Percentiles rank a stretch among this genome's conserved stretches.
Evolutionary conservation across 1,140 invertebrate genomes (phyloP).

Genomic region (Anoplolepis gracilipes): DNA sequence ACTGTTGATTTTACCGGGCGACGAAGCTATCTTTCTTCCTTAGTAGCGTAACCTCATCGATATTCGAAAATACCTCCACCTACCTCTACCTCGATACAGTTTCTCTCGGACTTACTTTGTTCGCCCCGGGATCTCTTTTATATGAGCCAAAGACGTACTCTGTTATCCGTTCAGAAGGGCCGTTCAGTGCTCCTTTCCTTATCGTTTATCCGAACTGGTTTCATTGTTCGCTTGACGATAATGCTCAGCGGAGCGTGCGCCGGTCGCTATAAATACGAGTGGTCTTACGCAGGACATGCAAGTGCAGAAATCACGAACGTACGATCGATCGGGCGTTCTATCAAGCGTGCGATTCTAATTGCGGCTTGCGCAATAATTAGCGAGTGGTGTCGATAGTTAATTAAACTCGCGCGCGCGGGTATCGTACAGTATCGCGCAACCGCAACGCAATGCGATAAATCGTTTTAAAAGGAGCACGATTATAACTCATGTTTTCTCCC

Average conservation of each 20-base stretch:
- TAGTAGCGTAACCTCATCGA: neutral
- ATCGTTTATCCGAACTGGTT: constrained; percentile 31
- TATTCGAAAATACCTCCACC: neutral
- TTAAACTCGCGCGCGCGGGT: constrained; percentile 56
- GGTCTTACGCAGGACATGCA: constrained; percentile 44
- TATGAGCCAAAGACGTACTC: neutral
- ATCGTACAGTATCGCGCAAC: neutral
- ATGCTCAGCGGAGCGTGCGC: constrained; percentile 43
- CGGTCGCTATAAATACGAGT: constrained; percentile 60
- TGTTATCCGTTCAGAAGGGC: constrained; percentile 22
- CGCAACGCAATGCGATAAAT: constrained; percentile 3
- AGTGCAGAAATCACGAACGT: constrained; percentile 69
- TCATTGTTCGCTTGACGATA: constrained; percentile 68
- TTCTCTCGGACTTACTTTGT: neutral
- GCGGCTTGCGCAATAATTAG: constrained; percentile 66
- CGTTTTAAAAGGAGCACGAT: neutral
- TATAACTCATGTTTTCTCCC: neutral
- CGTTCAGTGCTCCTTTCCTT: constrained; percentile 29
- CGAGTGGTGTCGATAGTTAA: constrained; percentile 39
- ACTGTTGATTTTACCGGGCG: neutral
- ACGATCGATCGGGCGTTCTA: constrained; percentile 13
- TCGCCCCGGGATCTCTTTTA: neutral
- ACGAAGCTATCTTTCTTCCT: neutral
- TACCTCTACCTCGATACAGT: neutral
- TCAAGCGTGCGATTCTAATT: constrained; percentile 64